Evolutionary conservation across 2,113 vertebrate genomes (phyloP).

Genomic region (Symphodus melops): DNA sequence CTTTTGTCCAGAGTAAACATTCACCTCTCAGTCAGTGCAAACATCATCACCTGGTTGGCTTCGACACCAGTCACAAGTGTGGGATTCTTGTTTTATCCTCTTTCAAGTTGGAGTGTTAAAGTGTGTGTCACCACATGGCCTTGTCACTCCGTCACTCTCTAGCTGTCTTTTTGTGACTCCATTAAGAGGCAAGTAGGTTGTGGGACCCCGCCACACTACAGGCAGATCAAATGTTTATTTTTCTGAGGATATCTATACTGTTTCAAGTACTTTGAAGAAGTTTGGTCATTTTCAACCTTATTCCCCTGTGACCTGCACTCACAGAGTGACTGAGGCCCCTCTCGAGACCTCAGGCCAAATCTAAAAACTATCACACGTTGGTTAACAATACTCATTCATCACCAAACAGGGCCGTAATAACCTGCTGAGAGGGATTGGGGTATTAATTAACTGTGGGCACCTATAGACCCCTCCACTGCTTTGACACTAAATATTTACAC

Average conservation of each 20-base stretch:
- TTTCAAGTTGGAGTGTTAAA: constrained; percentile 48
- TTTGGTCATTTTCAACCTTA: constrained; percentile 67
- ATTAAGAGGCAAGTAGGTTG: constrained; percentile 17
- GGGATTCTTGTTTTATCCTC: constrained; percentile 42
- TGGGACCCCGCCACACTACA: constrained; percentile 51
- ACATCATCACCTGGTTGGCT: constrained; percentile 65
- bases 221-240: constrained; percentile 77
- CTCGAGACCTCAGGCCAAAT: constrained; percentile 34
- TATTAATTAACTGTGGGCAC: background rate
- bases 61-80: constrained; percentile 32
- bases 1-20: constrained; percentile 65
- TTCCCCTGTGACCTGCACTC: constrained; percentile 40
- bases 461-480: background rate
- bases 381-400: background rate
- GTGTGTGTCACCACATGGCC: constrained; percentile 23
- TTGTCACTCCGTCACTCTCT: constrained; percentile 12
- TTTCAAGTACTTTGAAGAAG: constrained; percentile 72
- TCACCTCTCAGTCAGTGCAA: constrained; percentile 53
- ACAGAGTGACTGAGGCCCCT: constrained; percentile 3
- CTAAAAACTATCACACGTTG: constrained; percentile 11
- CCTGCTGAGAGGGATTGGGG: too few relatives aligned
- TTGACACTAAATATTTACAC: too few relatives aligned
- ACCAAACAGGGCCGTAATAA: background rate
- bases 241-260: constrained; percentile 73
- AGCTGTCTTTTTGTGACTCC: constrained; percentile 24